Conservation (phyloP, 2,113 vertebrate genomes). For the Pseudonaja textilis region DNA sequence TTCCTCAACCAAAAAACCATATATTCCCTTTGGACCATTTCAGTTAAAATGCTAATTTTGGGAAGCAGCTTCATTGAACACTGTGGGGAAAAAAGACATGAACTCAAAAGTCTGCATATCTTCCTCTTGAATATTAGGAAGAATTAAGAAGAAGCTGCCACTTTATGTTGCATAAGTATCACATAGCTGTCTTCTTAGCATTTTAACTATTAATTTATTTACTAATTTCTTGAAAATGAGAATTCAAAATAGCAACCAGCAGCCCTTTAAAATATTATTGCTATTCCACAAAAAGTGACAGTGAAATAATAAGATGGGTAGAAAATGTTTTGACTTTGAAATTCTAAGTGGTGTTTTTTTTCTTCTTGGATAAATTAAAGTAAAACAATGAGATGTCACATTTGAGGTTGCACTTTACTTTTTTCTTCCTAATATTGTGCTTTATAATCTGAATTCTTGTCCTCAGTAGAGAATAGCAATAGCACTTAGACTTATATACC, state of each 20-base stretch:
- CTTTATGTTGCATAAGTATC: background rate
- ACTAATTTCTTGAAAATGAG: background rate
- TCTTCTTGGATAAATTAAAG: background rate
- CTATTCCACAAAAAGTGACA: background rate
- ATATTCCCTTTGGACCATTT: background rate
- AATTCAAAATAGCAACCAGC: background rate
- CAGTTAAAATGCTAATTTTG: background rate
- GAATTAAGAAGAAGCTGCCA: background rate
- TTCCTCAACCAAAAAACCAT: background rate
- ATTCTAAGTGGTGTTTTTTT: background rate
- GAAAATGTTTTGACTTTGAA: background rate
- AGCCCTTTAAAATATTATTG: background rate
- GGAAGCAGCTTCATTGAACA: background rate
- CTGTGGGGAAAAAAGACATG: background rate
- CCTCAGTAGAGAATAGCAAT: background rate
- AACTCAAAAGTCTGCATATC: background rate
- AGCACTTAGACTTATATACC: too few relatives aligned
- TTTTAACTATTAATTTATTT: background rate
- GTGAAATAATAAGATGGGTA: background rate
- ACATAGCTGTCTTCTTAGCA: background rate
- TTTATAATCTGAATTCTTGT: background rate
- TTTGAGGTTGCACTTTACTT: too few relatives aligned
- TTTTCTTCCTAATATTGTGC: background rate
- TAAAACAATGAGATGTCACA: too few relatives aligned
- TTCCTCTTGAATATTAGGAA: background rate